Evolutionary conservation across 2,888 invertebrate species (phyloP).

Genomic region (Cremastinae sp.): DNA sequence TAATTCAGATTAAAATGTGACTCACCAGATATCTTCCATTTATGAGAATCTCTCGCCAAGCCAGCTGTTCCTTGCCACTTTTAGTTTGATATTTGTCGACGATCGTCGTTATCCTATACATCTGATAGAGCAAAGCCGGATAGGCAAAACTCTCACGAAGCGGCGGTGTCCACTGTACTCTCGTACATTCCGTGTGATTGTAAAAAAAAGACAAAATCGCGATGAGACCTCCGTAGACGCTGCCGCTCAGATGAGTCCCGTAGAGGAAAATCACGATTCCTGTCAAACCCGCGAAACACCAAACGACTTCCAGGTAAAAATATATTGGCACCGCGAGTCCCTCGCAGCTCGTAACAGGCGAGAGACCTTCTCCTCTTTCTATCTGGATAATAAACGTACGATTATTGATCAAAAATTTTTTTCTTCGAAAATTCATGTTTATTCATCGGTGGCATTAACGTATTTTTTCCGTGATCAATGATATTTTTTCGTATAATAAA

Average conservation of each 20-base stretch:
- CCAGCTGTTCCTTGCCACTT: slow-evolving; percentile 59
- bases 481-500: not conserved
- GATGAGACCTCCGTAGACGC: slow-evolving; percentile 87
- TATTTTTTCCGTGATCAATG: too few relatives aligned
- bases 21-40: slow-evolving; percentile 63
- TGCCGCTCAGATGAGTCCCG: slow-evolving; percentile 86
- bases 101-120: slow-evolving; percentile 83
- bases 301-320: slow-evolving; percentile 90
- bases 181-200: slow-evolving; percentile 91
- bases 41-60: slow-evolving; percentile 62
- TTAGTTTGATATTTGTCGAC: slow-evolving; percentile 67
- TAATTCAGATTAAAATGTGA: too few relatives aligned
- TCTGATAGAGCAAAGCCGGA: slow-evolving; percentile 89
- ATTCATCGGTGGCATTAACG: not conserved
- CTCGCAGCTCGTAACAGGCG: slow-evolving; percentile 87
- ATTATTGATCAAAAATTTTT: slow-evolving; percentile 34
- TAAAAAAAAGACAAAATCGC: slow-evolving; percentile 88
- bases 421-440: not conserved
- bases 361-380: slow-evolving; percentile 84
- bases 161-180: slow-evolving; percentile 93
- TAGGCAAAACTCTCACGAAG: slow-evolving; percentile 93
- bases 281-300: slow-evolving; percentile 88
- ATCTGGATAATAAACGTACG: slow-evolving; percentile 75
- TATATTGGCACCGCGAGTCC: slow-evolving; percentile 90
- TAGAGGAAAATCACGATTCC: slow-evolving; percentile 86